Evolutionary conservation across 2,888 invertebrate genomes (phyloP).

Genomic region (Athalia circularis): DNA sequence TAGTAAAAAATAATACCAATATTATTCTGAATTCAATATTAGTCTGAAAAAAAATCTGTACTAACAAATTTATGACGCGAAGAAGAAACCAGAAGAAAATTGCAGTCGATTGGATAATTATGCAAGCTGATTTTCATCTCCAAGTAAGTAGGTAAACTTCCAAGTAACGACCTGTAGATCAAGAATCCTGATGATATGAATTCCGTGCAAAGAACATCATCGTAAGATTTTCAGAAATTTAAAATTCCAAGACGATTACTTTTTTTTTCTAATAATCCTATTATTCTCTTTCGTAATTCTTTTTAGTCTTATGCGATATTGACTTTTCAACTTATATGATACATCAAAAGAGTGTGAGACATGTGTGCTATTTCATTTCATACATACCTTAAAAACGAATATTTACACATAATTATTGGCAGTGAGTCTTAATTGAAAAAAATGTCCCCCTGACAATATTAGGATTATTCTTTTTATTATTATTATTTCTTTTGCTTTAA

Average conservation of each 20-base stretch:
- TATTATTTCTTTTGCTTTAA: slow-evolving; percentile 4
- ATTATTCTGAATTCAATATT: no score
- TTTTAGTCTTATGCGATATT: neutral
- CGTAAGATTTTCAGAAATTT: neutral
- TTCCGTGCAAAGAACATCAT: neutral
- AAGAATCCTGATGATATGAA: slow-evolving; percentile 3
- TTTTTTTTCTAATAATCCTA: neutral
- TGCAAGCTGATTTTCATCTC: slow-evolving; percentile 13
- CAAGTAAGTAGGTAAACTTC: slow-evolving; percentile 11
- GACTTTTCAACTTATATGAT: no score
- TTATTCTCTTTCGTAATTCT: neutral
- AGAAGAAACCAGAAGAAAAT: neutral
- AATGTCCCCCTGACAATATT: neutral
- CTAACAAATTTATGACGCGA: slow-evolving; percentile 2
- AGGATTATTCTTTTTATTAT: neutral
- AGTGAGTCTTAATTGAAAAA: slow-evolving; percentile 58
- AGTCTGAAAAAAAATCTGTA: no score
- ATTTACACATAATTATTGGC: slow-evolving; percentile 70
- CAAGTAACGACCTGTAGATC: slow-evolving; percentile 26
- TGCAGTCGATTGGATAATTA: slow-evolving; percentile 17
- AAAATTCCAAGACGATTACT: neutral
- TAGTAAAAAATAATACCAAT: no score
- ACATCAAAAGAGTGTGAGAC: no score
- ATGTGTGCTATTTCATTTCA: no score
- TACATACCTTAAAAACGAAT: slow-evolving; percentile 51